phyloP scores from a whole-genome alignment of 1,140 invertebrate genomes.

The Temnothorax nylanderi region DNA sequence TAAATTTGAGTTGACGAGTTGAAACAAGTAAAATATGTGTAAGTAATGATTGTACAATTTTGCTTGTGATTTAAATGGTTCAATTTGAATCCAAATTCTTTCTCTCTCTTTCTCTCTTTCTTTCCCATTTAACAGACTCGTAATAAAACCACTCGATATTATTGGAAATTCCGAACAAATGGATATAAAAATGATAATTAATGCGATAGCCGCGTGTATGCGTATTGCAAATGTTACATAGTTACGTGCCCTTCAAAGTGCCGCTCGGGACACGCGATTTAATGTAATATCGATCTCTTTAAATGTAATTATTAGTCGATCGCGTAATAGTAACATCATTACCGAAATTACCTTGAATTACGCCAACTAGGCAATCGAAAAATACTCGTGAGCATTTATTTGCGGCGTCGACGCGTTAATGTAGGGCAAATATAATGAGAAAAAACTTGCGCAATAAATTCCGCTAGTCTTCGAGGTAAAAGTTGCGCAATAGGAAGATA shows the following conservation, averaged over 20 bases:
- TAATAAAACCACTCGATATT: constrained; percentile 37
- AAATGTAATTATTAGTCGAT: constrained; percentile 49
- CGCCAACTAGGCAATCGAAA: constrained; percentile 20
- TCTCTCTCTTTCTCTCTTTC: neutral
- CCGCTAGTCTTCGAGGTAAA: neutral
- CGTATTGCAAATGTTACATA: constrained; percentile 21
- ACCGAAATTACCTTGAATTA: constrained; percentile 33
- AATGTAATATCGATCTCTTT: constrained; percentile 36
- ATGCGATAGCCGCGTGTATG: neutral
- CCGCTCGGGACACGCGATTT: neutral
- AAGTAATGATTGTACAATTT: neutral
- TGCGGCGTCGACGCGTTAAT: neutral
- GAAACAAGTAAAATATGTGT: neutral
- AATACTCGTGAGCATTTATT: constrained; percentile 27
- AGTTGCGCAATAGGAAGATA: neutral
- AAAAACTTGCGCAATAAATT: constrained; percentile 10
- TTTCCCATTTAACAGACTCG: neutral
- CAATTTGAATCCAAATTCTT: constrained; percentile 1
- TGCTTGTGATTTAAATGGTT: neutral
- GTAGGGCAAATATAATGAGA: neutral
- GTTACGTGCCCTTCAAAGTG: constrained; percentile 21
- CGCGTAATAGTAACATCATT: constrained; percentile 47
- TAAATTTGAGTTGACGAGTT: neutral
- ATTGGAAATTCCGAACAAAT: constrained; percentile 21
- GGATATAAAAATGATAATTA: constrained; percentile 45